Evolutionary conservation across 2,113 vertebrate species (phyloP).

Genomic region (Gopherus evgoodei): DNA sequence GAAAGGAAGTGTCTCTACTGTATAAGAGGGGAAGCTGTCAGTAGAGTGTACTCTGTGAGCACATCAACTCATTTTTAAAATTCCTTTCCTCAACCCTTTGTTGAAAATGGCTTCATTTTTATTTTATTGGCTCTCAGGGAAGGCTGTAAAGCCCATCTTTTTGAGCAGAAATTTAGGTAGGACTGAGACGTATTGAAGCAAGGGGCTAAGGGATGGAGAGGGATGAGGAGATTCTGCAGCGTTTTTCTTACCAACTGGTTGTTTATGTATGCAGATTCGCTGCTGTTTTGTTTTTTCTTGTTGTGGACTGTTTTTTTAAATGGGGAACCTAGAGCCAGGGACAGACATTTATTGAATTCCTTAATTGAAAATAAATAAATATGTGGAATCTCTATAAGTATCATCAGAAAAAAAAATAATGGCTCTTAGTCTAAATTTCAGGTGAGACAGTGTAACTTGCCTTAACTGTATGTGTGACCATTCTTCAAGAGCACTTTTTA

Average conservation of each 20-base stretch:
- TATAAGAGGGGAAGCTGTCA: conserved; percentile 1
- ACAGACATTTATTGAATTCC: no score
- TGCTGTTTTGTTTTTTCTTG: background rate
- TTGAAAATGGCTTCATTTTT: background rate
- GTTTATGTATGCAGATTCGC: background rate
- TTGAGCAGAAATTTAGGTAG: background rate
- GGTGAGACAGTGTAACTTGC: background rate
- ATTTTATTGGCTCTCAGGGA: conserved; percentile 26
- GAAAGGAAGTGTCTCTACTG: conserved; percentile 15
- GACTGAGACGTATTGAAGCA: background rate
- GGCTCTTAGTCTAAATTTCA: background rate
- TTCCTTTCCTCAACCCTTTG: background rate
- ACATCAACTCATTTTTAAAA: conserved; percentile 39
- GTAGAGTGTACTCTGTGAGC: conserved; percentile 1
- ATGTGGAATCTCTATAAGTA: background rate
- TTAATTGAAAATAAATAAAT: no score
- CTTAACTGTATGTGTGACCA: background rate
- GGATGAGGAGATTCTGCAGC: background rate
- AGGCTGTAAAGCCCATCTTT: conserved; percentile 2
- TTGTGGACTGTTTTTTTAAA: background rate
- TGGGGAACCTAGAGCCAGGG: background rate
- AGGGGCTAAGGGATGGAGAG: background rate
- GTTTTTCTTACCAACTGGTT: background rate
- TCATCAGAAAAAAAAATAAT: background rate
- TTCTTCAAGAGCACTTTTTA: background rate